Base-by-base conservation (phyloP, 2,113 vertebrate genomes). In the Leucosticte australis region DNA sequence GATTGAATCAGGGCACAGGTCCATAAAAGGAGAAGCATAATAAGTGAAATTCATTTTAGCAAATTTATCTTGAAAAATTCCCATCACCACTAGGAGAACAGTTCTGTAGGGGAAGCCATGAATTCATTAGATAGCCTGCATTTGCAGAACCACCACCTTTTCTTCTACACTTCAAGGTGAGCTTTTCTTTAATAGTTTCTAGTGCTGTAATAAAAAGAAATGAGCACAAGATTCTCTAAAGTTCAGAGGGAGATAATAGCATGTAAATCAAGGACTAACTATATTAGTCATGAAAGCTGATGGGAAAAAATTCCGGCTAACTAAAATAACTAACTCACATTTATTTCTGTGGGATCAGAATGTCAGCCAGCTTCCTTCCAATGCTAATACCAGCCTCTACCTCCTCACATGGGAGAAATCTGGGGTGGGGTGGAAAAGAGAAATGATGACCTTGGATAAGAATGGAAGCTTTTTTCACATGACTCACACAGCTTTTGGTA, bases 181-280 rank as follows among this genome's bases (percentile, higher is more conserved):
- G 94, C 27, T 94, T 91, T 79, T 87, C 81, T 92, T 87, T 87
- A 94, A 95, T 82, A 79, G 62, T 92, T 95, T 91, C 89, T 87
- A 91, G 53, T 69, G 77, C 93, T 92, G 81, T 79, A 92, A 95
- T 95, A 91, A 96, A 96, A 97, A 92, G 69, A 94, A 95, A 92
- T 87, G 87, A 94, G 87, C 59, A 42, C 4, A 21, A 89, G 78
- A 95, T 84, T 76, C 83, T 94, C 44, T 69, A 39, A 91, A 95
- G 93, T 96, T 95, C 93, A 87, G 49, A 67, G 62, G 89, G 41
- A 95, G 69, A 89, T 91, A 94, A 94, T 57, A 94, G 93, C 85
- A 92, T 89, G 87, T 94, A 95, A 95, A 96, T 96, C 89, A 83
- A 89, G 81, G n/a, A 71, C n/a, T 84, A 90, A 95, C 92, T 89